Evolutionary conservation across 2,797 vertebrate genomes (phyloP).

Genomic region (Crenichthys baileyi): DNA sequence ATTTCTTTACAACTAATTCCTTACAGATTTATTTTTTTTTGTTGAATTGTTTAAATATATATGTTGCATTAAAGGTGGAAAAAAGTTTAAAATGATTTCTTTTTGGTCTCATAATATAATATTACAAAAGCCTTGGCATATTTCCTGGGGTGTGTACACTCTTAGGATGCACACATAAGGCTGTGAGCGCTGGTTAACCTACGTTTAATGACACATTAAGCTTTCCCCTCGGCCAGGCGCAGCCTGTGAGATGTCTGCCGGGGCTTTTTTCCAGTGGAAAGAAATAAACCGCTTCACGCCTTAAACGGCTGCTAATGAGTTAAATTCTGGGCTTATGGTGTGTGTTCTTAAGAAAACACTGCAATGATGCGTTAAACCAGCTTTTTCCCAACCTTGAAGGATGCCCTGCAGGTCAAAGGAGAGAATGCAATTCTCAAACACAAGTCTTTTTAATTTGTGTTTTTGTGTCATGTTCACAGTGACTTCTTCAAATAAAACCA

Average conservation of each 20-base stretch:
- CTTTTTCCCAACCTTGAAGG: not conserved
- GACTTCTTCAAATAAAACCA: not conserved
- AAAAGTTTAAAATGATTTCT: not conserved
- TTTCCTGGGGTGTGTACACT: not conserved
- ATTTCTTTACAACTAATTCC: too few relatives aligned
- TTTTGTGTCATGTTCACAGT: not conserved
- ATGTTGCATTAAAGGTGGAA: not conserved
- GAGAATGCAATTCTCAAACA: not conserved
- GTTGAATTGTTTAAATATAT: not conserved
- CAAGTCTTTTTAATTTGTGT: slow-evolving; percentile 2
- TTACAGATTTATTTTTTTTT: not conserved
- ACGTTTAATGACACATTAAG: slow-evolving; percentile 10
- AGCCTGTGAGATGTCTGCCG: slow-evolving; percentile 25
- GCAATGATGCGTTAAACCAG: slow-evolving; percentile 3
- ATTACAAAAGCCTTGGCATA: not conserved
- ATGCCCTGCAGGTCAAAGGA: slow-evolving; percentile 2
- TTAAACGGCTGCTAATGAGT: slow-evolving; percentile 36
- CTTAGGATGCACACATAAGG: slow-evolving; percentile 29
- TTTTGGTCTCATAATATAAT: not conserved
- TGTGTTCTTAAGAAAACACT: not conserved
- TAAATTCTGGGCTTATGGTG: not conserved
- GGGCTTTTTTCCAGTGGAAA: slow-evolving; percentile 33
- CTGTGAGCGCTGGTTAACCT: slow-evolving; percentile 47
- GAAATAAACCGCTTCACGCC: slow-evolving; percentile 34
- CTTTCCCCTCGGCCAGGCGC: slow-evolving; percentile 9